phyloP scores from a whole-genome alignment of 2,113 vertebrate species.

The Theristicus caerulescens region DNA sequence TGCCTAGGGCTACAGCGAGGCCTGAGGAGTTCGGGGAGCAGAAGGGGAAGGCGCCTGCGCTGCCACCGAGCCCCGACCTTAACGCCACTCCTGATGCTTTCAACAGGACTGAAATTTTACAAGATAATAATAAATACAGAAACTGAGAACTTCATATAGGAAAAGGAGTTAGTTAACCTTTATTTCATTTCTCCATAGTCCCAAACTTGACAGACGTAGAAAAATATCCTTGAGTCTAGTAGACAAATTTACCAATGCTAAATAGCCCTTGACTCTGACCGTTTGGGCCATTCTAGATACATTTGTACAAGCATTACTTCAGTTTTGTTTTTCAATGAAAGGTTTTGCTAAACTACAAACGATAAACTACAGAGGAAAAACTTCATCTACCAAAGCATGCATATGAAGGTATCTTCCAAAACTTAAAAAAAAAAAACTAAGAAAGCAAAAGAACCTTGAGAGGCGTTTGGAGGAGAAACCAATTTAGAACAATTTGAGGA shows the following conservation, averaged over 20 bases:
- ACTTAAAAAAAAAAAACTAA: not conserved
- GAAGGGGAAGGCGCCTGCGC: rapidly evolving
- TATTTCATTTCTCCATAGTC: constrained; percentile 67
- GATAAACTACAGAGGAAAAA: constrained; percentile 32
- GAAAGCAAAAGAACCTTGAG: not conserved
- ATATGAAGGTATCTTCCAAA: constrained; percentile 1
- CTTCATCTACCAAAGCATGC: constrained; percentile 39
- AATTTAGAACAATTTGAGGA: not conserved
- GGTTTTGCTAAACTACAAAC: constrained; percentile 39
- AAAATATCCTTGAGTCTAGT: constrained; percentile 66
- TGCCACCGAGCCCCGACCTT: rapidly evolving
- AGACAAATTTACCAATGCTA: constrained; percentile 55
- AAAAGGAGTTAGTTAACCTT: constrained; percentile 68
- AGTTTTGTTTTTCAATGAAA: not conserved
- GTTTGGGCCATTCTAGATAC: constrained; percentile 24
- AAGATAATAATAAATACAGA: not conserved
- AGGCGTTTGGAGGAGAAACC: not conserved
- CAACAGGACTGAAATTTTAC: no score
- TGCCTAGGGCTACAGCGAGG: rapidly evolving
- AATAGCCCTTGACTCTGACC: constrained; percentile 54
- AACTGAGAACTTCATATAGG: constrained; percentile 13
- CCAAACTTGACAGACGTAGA: constrained; percentile 63
- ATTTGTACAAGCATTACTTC: constrained; percentile 53
- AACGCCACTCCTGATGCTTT: rapidly evolving
- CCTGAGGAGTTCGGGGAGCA: not conserved